phyloP scores from a whole-genome alignment of 2,797 vertebrate genomes.

The Thunnus albacares region DNA sequence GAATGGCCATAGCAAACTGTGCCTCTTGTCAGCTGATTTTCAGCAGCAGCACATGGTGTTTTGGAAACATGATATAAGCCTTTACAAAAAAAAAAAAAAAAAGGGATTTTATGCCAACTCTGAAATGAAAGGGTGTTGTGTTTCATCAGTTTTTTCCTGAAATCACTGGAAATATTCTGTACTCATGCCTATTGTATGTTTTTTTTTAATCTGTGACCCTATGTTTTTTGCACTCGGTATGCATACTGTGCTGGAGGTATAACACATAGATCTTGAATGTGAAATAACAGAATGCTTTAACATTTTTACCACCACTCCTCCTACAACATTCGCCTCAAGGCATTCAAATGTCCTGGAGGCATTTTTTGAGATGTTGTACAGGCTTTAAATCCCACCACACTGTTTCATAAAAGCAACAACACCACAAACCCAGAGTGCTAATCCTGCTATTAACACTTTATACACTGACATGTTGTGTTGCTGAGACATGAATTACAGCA shows the following conservation, averaged over 20 bases:
- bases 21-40: slow-evolving; percentile 59
- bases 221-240: slow-evolving; percentile 23
- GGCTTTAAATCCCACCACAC: slow-evolving; percentile 50
- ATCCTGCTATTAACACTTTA: slow-evolving; percentile 67
- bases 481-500: slow-evolving; percentile 72
- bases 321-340: slow-evolving; percentile 68
- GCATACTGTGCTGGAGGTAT: slow-evolving; percentile 14
- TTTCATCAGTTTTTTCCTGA: slow-evolving; percentile 32
- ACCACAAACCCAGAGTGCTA: slow-evolving; percentile 51
- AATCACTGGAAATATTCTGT: slow-evolving; percentile 55
- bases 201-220: slow-evolving; percentile 45
- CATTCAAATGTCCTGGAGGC: slow-evolving; percentile 69
- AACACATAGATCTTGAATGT: slow-evolving; percentile 31
- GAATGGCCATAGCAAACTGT: slow-evolving; percentile 49
- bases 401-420: slow-evolving; percentile 39
- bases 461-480: slow-evolving; percentile 57
- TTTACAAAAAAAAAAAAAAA: slow-evolving; percentile 21
- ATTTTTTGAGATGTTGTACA: slow-evolving; percentile 61
- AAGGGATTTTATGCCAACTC: slow-evolving; percentile 17
- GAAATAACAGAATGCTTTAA: slow-evolving; percentile 58
- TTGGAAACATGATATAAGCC: slow-evolving; percentile 37
- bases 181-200: slow-evolving; percentile 12
- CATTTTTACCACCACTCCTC: slow-evolving; percentile 50
- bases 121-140: slow-evolving; percentile 41
- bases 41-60: slow-evolving; percentile 52